phyloP scores from a whole-genome alignment of 2,113 vertebrate genomes.

The Perca fluviatilis region DNA sequence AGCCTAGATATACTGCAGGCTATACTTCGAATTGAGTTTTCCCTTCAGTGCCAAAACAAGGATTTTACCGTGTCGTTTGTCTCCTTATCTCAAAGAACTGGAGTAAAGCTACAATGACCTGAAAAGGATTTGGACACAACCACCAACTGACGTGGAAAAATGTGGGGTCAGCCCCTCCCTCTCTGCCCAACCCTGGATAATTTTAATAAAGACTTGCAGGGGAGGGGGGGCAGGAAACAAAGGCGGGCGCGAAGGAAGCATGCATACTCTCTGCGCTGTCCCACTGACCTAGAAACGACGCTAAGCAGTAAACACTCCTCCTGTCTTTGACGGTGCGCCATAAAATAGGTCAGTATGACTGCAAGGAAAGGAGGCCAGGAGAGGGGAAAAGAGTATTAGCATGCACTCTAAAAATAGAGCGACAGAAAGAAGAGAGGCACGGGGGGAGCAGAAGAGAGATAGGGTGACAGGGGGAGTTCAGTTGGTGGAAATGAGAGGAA shows the following conservation, averaged over 20 bases:
- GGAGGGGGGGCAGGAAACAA: conserved; percentile 46
- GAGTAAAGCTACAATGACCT: conserved; percentile 15
- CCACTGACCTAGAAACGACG: conserved; percentile 84
- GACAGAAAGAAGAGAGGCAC: conserved; percentile 59
- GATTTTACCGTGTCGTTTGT: neutral
- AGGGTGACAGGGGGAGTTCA: conserved; percentile 58
- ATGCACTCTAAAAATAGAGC: conserved; percentile 83
- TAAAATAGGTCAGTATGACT: conserved; percentile 87
- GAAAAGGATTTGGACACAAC: conserved; percentile 36
- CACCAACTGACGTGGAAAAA: conserved; percentile 69
- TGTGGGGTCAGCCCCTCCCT: conserved; percentile 29
- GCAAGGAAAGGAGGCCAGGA: conserved; percentile 69
- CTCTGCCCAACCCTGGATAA: conserved; percentile 23
- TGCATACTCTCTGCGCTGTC: conserved; percentile 73
- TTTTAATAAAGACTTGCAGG: conserved; percentile 57
- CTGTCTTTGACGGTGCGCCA: conserved; percentile 79
- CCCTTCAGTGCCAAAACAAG: neutral
- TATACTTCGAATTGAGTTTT: neutral
- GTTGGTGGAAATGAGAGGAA: conserved; percentile 65
- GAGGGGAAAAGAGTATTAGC: conserved; percentile 71
- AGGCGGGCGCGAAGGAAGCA: conserved; percentile 60
- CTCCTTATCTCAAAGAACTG: conserved; percentile 4
- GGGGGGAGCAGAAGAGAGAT: conserved; percentile 42
- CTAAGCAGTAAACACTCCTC: conserved; percentile 80
- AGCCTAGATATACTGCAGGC: conserved; percentile 1